Percentiles rank a stretch among this genome's conserved stretches.
These are phyloP conservation scores for Aphelocoma californica DNA, from an alignment of 2,797 vertebrate species.

Conservation along the genomic window DNA sequence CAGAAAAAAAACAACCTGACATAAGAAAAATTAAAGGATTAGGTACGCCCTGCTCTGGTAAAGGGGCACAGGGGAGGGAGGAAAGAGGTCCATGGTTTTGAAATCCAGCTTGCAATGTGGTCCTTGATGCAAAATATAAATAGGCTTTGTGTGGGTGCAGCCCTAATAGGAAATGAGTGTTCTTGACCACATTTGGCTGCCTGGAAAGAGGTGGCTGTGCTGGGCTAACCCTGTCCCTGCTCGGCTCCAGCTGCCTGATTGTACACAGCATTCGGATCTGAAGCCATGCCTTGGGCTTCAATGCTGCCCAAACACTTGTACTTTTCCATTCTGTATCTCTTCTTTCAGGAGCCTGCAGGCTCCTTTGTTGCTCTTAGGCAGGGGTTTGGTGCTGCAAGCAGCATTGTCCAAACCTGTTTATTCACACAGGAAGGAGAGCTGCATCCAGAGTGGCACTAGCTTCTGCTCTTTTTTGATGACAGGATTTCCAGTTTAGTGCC, in stretches of 20 bases:
- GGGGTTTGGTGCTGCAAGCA: not conserved
- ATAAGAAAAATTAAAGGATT: constrained; percentile 39
- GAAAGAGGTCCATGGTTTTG: constrained; percentile 36
- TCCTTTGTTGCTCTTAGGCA: not conserved
- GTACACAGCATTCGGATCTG: constrained; percentile 14
- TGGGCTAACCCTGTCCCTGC: not conserved
- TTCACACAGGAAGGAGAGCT: not conserved
- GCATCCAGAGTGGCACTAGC: not conserved
- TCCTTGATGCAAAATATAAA: constrained; percentile 47
- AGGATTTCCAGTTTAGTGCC: not conserved
- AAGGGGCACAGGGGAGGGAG: not conserved
- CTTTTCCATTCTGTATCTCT: not conserved
- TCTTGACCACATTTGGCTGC: constrained; percentile 2
- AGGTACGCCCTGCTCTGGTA: not conserved
- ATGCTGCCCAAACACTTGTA: not conserved
- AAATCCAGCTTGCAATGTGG: constrained; percentile 44
- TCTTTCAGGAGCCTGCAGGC: not conserved
- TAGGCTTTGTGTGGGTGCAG: constrained; percentile 11
- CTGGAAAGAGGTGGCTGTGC: not conserved
- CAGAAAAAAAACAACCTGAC: not conserved
- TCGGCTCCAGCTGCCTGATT: not conserved
- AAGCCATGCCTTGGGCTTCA: not conserved
- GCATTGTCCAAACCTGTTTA: not conserved
- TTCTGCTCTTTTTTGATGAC: not conserved
- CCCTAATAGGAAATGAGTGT: constrained; percentile 52